phyloP scores from a whole-genome alignment of 2,888 invertebrate genomes.

The Acronicta aceris region DNA sequence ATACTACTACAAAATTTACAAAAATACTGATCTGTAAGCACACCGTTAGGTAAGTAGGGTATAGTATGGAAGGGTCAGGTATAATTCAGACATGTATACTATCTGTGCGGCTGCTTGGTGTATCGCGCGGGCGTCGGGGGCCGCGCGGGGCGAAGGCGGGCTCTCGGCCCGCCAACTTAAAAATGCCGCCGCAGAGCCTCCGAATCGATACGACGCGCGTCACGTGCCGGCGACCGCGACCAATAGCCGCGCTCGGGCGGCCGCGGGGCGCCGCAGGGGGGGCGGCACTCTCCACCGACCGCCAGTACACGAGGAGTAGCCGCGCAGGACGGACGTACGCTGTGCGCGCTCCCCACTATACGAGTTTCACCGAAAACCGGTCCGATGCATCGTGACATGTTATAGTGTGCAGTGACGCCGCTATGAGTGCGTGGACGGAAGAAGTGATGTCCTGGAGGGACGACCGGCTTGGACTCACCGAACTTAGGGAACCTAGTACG shows the following conservation, averaged over 20 bases:
- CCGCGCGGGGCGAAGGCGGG: constrained; percentile 84
- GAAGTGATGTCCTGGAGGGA: constrained; percentile 86
- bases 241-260: constrained; percentile 82
- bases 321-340: constrained; percentile 69
- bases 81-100: constrained; percentile 4
- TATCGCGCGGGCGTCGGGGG: constrained; percentile 73
- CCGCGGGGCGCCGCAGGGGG: constrained; percentile 71
- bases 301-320: constrained; percentile 80
- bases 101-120: constrained; percentile 63
- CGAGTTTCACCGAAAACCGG: constrained; percentile 83
- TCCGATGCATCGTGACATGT: constrained; percentile 82
- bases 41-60: constrained; percentile 4
- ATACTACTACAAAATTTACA: too few species aligned
- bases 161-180: constrained; percentile 91
- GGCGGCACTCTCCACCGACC: constrained; percentile 59
- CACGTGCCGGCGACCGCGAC: constrained; percentile 90
- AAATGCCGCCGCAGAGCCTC: constrained; percentile 94
- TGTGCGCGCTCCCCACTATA: constrained; percentile 58
- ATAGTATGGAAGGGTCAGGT: too few species aligned
- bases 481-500: constrained; percentile 81
- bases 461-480: constrained; percentile 83
- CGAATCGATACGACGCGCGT: constrained; percentile 93
- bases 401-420: constrained; percentile 80
- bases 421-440: constrained; percentile 88
- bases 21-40: background rate